phyloP scores from a whole-genome alignment of 1,140 invertebrate species.

The Drosophila malerkotliana region DNA sequence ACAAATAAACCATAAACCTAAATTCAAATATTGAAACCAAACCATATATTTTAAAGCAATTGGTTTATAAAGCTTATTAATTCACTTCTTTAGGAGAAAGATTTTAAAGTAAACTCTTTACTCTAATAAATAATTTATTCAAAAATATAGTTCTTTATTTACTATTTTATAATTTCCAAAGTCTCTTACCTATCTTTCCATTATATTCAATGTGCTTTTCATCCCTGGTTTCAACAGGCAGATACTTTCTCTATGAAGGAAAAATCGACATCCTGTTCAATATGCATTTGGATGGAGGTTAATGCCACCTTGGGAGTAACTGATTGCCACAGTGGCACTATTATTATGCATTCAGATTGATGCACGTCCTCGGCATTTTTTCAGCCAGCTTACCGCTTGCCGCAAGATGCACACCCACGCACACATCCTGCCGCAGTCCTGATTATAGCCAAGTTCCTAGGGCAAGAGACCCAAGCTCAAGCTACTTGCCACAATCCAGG shows the following conservation, averaged over 20 bases:
- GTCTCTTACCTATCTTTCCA: too few relatives aligned
- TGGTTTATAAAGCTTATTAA: not conserved
- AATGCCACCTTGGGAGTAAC: constrained; percentile 60
- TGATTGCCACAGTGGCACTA: constrained; percentile 58
- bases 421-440: constrained; percentile 19
- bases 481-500: constrained; percentile 16
- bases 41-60: not conserved
- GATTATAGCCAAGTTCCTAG: constrained; percentile 42
- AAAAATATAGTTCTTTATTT: too few relatives aligned
- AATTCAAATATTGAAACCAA: not conserved
- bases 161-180: too few relatives aligned
- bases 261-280: constrained; percentile 65
- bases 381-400: constrained; percentile 31
- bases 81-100: not conserved
- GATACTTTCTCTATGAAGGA: constrained; percentile 18
- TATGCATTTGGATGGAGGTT: constrained; percentile 56
- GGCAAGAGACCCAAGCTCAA: constrained; percentile 13
- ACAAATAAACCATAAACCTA: not conserved
- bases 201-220: not conserved
- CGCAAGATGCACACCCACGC: constrained; percentile 34
- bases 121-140: too few relatives aligned
- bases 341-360: constrained; percentile 77
- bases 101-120: too few relatives aligned
- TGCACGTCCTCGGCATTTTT: constrained; percentile 57
- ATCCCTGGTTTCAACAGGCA: constrained; percentile 3